Evolutionary conservation across 2,113 vertebrate species (phyloP).

Genomic region (Gopherus flavomarginatus): DNA sequence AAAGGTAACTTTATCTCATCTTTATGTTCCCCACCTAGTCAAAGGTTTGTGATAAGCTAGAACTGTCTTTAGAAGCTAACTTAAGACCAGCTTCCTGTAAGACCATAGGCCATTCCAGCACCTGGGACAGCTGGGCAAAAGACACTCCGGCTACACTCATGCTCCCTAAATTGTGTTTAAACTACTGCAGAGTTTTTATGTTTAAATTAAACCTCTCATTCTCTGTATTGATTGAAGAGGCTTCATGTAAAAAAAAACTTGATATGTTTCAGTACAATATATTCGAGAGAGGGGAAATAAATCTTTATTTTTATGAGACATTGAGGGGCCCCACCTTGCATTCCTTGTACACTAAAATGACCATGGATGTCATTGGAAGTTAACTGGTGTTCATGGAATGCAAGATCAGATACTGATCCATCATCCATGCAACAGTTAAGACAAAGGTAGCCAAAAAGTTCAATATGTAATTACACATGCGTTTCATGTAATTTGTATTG

Average conservation of each 20-base stretch:
- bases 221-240: background rate
- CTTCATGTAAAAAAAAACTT: background rate
- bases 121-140: background rate
- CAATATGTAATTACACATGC: background rate
- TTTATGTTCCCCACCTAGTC: background rate
- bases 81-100: background rate
- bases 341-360: background rate
- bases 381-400: background rate
- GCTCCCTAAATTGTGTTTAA: background rate
- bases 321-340: background rate
- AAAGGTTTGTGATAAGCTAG: background rate
- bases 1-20: background rate
- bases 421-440: background rate
- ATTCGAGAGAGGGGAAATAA: background rate
- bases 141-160: background rate
- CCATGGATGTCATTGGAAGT: background rate
- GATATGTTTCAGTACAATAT: background rate
- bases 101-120: background rate
- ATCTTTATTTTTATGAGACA: background rate
- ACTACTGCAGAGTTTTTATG: background rate
- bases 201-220: accelerated
- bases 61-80: background rate
- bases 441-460: background rate
- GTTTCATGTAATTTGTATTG: background rate
- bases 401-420: background rate